Evolutionary conservation across 1,140 invertebrate species (phyloP).

Genomic region (Ostrea denselamellosa): DNA sequence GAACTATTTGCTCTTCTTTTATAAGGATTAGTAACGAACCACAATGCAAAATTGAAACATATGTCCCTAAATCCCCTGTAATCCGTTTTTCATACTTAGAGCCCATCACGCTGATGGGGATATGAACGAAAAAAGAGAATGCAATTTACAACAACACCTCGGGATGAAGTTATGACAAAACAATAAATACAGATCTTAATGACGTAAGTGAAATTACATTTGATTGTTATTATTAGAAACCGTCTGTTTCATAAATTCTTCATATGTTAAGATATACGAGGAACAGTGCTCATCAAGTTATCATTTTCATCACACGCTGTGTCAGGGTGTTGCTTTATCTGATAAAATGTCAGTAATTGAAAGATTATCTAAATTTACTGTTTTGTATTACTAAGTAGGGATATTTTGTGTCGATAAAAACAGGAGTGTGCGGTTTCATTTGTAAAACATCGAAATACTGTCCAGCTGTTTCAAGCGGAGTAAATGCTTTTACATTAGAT

Average conservation of each 20-base stretch:
- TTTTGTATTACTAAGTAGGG: not conserved
- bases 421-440: too few species aligned
- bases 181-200: constrained; percentile 26
- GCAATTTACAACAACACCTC: constrained; percentile 10
- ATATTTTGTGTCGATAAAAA: not conserved
- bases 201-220: constrained; percentile 24
- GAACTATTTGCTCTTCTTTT: not conserved
- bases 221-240: constrained; percentile 21
- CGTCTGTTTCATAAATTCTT: constrained; percentile 30
- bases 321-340: not conserved
- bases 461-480: too few species aligned
- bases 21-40: not conserved
- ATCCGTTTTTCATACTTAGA: not conserved
- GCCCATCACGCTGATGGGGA: not conserved
- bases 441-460: too few species aligned
- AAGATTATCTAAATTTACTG: not conserved
- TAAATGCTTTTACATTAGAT: too few species aligned
- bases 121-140: not conserved
- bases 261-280: not conserved
- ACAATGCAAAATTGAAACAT: not conserved
- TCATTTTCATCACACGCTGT: not conserved
- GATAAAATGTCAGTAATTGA: too few species aligned
- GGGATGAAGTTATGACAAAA: constrained; percentile 22
- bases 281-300: not conserved
- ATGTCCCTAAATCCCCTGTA: constrained; percentile 16